A percentile compares a stretch with the other conserved stretches of the same genome.
These are phyloP conservation scores for Emmelina monodactyla DNA, from an alignment of 2,888 invertebrate species.

Conservation along the genomic window DNA sequence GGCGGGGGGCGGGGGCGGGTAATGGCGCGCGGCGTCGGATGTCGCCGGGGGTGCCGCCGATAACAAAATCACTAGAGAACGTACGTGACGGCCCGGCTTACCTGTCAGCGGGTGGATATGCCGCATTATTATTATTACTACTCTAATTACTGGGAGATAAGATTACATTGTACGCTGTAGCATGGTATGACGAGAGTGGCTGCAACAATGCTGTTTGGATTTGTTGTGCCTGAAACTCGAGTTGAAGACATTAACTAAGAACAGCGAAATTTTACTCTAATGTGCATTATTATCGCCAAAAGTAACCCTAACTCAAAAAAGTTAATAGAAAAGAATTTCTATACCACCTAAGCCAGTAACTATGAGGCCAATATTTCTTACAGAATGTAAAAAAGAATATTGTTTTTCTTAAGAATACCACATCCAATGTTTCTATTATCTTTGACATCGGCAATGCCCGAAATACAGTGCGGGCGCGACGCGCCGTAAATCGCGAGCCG, in stretches of 20 bases:
- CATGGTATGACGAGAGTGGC: too few species aligned
- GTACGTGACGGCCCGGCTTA: conserved; percentile 24
- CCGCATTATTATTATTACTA: too few species aligned
- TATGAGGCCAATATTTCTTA: neutral
- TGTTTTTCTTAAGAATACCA: conserved; percentile 20
- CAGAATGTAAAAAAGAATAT: neutral
- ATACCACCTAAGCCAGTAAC: neutral
- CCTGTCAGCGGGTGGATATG: too few species aligned
- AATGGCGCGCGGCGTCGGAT: conserved; percentile 57
- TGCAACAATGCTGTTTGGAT: too few species aligned
- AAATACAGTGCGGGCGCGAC: conserved; percentile 62
- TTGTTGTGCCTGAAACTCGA: too few species aligned
- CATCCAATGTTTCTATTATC: conserved; percentile 26
- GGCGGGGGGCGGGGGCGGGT: conserved; percentile 30
- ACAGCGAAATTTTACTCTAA: too few species aligned
- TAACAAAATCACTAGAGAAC: conserved; percentile 64
- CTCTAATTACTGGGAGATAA: too few species aligned
- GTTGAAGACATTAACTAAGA: too few species aligned
- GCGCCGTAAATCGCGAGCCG: conserved; percentile 68
- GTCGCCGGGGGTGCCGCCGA: conserved; percentile 59
- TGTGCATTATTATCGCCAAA: too few species aligned
- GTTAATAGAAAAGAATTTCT: too few species aligned
- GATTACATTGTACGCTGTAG: too few species aligned
- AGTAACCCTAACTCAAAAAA: too few species aligned
- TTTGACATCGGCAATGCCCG: conserved; percentile 46